Evolutionary conservation across 92 coral and sea anemone genomes (phyloP).

Genomic region (Nematostella vectensis): DNA sequence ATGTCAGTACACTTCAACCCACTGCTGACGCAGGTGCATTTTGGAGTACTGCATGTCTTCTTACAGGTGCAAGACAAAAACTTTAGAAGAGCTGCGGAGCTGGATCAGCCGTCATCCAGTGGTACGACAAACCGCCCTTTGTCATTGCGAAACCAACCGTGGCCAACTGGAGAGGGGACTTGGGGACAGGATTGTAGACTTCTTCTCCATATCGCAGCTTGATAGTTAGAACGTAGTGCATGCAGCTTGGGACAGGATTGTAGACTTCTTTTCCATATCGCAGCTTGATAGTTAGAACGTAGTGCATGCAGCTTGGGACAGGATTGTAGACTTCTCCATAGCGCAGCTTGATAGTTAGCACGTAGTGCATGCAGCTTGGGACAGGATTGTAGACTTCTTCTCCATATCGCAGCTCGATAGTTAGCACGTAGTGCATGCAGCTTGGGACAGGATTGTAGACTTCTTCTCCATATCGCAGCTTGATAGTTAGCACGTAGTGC

Average conservation of each 20-base stretch:
- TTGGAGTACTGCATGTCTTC: slow-evolving; percentile 18
- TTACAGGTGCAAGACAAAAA: slow-evolving; percentile 31
- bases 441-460: no score
- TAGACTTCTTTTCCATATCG: no score
- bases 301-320: no score
- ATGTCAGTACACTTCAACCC: slow-evolving; percentile 50
- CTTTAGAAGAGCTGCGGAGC: slow-evolving; percentile 36
- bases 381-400: no score
- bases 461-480: no score
- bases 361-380: slow-evolving; percentile 21
- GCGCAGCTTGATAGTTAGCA: no score
- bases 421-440: no score
- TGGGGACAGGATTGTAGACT: slow-evolving; percentile 20
- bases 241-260: no score
- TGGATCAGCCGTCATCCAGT: slow-evolving; percentile 40
- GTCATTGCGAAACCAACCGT: slow-evolving; percentile 23
- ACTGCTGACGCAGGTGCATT: slow-evolving; percentile 30
- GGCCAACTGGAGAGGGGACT: slow-evolving; percentile 20
- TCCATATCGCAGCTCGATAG: no score
- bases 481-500: no score
- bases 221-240: slow-evolving; percentile 33
- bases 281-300: no score
- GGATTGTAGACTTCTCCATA: no score
- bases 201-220: slow-evolving; percentile 35
- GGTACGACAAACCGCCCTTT: slow-evolving; percentile 15